Conservation (phyloP, 1,140 invertebrate species). For the Anoplolepis gracilipes region DNA sequence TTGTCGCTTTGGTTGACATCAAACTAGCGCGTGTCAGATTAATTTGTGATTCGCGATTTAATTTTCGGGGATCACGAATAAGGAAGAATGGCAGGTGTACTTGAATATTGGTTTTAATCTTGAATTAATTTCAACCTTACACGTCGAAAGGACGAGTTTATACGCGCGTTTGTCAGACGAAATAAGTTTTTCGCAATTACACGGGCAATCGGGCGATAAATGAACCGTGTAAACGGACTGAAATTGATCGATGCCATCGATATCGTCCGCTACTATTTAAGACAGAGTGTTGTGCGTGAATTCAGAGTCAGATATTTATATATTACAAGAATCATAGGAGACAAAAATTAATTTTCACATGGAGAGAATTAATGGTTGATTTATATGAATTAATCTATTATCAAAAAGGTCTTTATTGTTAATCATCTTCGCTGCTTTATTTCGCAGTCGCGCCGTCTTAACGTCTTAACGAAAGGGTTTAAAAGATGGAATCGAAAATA, state of each 20-base stretch:
- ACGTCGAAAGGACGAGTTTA: neutral
- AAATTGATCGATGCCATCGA: neutral
- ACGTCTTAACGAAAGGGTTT: conserved; percentile 47
- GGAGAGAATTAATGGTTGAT: neutral
- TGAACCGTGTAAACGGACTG: conserved; percentile 1
- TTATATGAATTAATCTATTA: neutral
- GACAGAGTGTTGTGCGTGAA: neutral
- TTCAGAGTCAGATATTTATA: no score
- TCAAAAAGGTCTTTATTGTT: neutral
- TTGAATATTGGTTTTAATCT: conserved; percentile 52
- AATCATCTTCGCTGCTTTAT: conserved; percentile 16
- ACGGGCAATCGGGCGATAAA: neutral
- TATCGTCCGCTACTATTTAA: neutral
- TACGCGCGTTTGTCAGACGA: conserved; percentile 11
- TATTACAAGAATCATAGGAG: neutral
- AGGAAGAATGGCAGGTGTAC: neutral
- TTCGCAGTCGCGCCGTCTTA: conserved; percentile 6
- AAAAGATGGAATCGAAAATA: conserved; percentile 49
- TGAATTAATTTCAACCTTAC: conserved; percentile 39
- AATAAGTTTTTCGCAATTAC: neutral
- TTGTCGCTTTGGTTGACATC: conserved; percentile 39
- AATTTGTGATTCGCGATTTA: conserved; percentile 63
- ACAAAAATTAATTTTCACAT: neutral
- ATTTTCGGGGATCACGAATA: neutral
- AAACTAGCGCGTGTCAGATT: conserved; percentile 52